Evolutionary conservation across 1,140 invertebrate genomes (phyloP), one percentile per base, ranked within the genome.

Genomic region (Habropoda laboriosa): DNA sequence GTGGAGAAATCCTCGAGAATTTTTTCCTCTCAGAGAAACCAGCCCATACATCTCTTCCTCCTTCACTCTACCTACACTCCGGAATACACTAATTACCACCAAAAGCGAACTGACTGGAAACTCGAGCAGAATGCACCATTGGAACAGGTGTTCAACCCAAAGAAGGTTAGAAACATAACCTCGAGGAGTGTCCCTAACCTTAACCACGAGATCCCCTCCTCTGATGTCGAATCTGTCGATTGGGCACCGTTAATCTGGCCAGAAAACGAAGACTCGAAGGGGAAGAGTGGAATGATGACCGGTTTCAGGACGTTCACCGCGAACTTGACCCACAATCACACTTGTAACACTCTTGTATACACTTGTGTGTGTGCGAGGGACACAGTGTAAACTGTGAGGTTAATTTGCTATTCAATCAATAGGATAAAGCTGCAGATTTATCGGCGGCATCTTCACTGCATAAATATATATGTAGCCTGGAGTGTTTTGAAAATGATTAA

Each of bases 251-350:
- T 72, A 64, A 81, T 64, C 21, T 40, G 13, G 24, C 13, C 21
- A 1, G 24, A n/a, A 58, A 64, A 35, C 45, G 24, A 13, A n/a
- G n/a, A n/a, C n/a, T 61, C 35, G 24, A 45, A n/a, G 35, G 38
- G 24, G 0, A 51, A n/a, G 18, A 51, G 16, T 42, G 30, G 58
- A 71, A 57, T 5, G 47, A 38, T 55, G 72, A 72, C 32, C 64
- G 51, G 45, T 68, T 47, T 57, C 55, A 45, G 86, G 86, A 55
- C 83, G 70, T 87, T 88, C 86, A 88, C 86, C 83, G 77, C 88
- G 81, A 87, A 89, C 87, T 89, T 89, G 88, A 89, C 87, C 87
- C 57, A 89, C 83, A 88, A 85, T 89, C 77, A 86, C 67, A 87
- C 87, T 88, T 89, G 87, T 40, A 75, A 45, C n/a, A n/a, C n/a